Evolutionary conservation across 2,113 vertebrate genomes (phyloP).

Genomic region (Phylloscopus trochiloides): DNA sequence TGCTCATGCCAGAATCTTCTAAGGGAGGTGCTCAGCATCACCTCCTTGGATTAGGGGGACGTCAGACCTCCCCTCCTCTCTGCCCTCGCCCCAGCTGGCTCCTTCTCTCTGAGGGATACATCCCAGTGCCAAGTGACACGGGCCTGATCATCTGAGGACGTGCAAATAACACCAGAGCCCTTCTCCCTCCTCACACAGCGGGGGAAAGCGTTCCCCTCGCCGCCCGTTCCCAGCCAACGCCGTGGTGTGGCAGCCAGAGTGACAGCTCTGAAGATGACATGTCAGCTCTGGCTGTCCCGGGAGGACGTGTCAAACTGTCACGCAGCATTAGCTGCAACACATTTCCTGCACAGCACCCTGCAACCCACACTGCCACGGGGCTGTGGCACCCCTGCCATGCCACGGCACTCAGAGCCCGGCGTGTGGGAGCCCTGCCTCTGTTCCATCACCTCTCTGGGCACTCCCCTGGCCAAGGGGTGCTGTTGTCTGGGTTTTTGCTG

Average conservation of each 20-base stretch:
- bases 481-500: too few species aligned
- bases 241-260: not conserved
- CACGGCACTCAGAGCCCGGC: not conserved
- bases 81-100: not conserved
- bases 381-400: not conserved
- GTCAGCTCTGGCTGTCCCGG: not conserved
- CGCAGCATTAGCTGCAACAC: not conserved
- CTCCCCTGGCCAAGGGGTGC: not conserved
- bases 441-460: not conserved
- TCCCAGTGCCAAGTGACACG: not conserved
- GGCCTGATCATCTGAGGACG: conserved; percentile 18
- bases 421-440: accelerated
- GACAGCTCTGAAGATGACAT: conserved; percentile 22
- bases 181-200: not conserved
- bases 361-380: not conserved
- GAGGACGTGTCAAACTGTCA: conserved; percentile 23
- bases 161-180: not conserved
- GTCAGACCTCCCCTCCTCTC: not conserved
- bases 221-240: not conserved
- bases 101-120: not conserved
- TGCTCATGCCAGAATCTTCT: not conserved
- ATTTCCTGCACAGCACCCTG: not conserved
- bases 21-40: not conserved
- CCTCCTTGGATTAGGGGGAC: not conserved
- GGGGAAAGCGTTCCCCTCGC: not conserved